Base-by-base conservation (phyloP, 2,888 invertebrate species). In the Anorthoa munda region DNA sequence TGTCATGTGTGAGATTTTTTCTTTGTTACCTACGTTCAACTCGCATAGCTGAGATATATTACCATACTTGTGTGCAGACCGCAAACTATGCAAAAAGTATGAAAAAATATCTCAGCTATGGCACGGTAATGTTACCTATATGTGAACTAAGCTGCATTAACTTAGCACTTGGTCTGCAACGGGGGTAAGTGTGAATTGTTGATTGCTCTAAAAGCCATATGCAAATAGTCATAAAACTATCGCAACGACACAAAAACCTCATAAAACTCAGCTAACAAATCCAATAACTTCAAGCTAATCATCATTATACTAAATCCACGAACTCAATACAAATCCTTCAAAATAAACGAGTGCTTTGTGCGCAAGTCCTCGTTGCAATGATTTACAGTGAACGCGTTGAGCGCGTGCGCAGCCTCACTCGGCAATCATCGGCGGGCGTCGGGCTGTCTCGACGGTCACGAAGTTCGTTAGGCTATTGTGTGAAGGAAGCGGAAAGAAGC, bases 351-450 rank as follows among this genome's bases (percentile, higher is more conserved):
- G 82, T 48, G 69, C 56, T 74, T 86, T 84, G 85, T 86, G 86
- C 72, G 51, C 83, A 66, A 76, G 66, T 66, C 75, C 75, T 83
- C 75, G 83, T 81, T 84, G 76, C 83, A 79, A 81, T 84, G 85
- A 86, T 86, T 86, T 86, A 85, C 83, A 77, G 78, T 67, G 69
- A 82, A 71, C 85, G 81, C 83, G 72, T 77, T 79, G 55, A 75
- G 81, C 89, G 87, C 89, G 88, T 87, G 90, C 89, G 88, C 88
- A 81, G 81, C 77, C 78, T 77, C 83, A 72, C 81, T 86, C 81
- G 84, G 86, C 83, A 87, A 84, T 81, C 81, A 89, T 85, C 88
- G 86, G 71, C 68, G 39, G 89, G 88, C 89, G 90, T 88, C 90
- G 78, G 76, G 53, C 83, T 85, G 89, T 89, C 90, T 89, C 87